phyloP scores from a whole-genome alignment of 2,888 invertebrate species.

The Lasioglossum oenotherae region DNA sequence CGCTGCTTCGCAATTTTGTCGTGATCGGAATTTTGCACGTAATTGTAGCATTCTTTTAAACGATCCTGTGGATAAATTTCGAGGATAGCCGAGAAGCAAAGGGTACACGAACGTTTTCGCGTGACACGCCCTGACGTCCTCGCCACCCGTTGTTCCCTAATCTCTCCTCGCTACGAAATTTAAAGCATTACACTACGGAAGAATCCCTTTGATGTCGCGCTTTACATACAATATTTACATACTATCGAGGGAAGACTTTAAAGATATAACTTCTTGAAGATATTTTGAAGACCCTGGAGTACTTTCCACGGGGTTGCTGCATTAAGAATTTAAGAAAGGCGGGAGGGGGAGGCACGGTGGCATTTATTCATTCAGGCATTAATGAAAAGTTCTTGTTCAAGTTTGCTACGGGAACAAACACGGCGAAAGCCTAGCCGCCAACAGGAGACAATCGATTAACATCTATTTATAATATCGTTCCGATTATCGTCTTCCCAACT shows the following conservation, averaged over 20 bases:
- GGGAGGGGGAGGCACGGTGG: constrained; percentile 53
- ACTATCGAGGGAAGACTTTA: constrained; percentile 72
- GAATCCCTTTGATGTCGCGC: constrained; percentile 72
- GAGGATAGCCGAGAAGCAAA: background rate
- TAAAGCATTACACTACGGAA: constrained; percentile 66
- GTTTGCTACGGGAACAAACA: constrained; percentile 46
- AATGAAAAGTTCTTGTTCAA: constrained; percentile 66
- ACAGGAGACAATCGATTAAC: constrained; percentile 17
- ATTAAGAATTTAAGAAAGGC: constrained; percentile 68
- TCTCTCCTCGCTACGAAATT: constrained; percentile 66
- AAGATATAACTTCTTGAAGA: constrained; percentile 67
- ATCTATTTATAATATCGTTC: background rate
- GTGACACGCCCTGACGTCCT: constrained; percentile 41
- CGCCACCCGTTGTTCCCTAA: constrained; percentile 57
- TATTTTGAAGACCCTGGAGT: constrained; percentile 70
- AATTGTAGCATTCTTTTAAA: background rate
- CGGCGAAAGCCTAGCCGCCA: constrained; percentile 15
- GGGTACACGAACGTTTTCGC: constrained; percentile 24
- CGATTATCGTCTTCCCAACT: background rate
- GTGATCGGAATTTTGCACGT: no score
- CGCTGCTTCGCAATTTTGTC: no score
- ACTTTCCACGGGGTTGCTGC: constrained; percentile 68
- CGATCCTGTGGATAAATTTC: background rate
- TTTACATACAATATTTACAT: constrained; percentile 73
- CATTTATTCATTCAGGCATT: constrained; percentile 71